phyloP scores from a whole-genome alignment of 1,140 invertebrate species.

The Caenorhabditis inopinata region DNA sequence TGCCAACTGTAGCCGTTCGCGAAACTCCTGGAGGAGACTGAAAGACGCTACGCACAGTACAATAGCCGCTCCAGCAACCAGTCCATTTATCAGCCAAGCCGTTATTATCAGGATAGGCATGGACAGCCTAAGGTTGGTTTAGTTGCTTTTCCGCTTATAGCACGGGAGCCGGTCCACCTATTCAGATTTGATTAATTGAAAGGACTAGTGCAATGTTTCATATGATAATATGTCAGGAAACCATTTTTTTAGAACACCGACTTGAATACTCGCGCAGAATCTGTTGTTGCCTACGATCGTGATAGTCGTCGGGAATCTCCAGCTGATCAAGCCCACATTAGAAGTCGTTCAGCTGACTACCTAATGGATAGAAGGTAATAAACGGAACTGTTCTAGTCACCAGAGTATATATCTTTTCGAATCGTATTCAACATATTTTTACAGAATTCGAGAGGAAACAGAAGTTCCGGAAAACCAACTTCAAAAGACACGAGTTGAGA shows the following conservation, averaged over 20 bases:
- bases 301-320: slow-evolving; percentile 39
- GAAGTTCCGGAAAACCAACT: slow-evolving; percentile 61
- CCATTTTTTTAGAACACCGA: slow-evolving; percentile 42
- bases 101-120: slow-evolving; percentile 11
- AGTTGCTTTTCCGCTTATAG: neutral
- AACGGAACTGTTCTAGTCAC: no score
- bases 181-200: no score
- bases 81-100: slow-evolving; percentile 25
- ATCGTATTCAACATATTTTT: slow-evolving; percentile 32
- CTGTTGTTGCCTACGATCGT: slow-evolving; percentile 58
- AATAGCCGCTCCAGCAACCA: slow-evolving; percentile 25
- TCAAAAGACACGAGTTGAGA: slow-evolving; percentile 49
- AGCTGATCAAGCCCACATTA: slow-evolving; percentile 48
- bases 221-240: neutral
- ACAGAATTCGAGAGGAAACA: slow-evolving; percentile 58
- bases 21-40: slow-evolving; percentile 58
- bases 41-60: slow-evolving; percentile 55
- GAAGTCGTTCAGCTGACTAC: slow-evolving; percentile 64
- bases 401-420: no score
- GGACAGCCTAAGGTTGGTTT: slow-evolving; percentile 4
- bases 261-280: slow-evolving; percentile 56
- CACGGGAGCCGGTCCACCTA: neutral
- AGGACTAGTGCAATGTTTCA: neutral
- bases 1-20: slow-evolving; percentile 55
- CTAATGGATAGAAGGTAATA: slow-evolving; percentile 60